Conservation (phyloP, 2,888 invertebrate species). For the Corbicula japonica region DNA sequence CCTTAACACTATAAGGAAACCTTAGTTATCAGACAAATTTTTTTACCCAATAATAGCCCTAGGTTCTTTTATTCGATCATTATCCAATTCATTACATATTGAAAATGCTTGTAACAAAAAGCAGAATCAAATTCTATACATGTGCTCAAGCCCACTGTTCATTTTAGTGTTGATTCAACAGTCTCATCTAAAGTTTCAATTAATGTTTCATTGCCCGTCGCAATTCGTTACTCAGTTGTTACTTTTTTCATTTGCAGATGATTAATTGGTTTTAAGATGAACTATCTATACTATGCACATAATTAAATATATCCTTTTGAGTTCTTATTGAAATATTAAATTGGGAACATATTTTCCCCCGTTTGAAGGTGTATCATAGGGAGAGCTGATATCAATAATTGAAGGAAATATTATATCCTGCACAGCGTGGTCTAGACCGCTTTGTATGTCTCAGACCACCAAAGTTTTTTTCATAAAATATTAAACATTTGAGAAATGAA, state of each 20-base stretch:
- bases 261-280: conserved; percentile 41
- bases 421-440: conserved; percentile 23
- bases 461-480: too few relatives aligned
- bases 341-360: conserved; percentile 4
- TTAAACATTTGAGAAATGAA: too few relatives aligned
- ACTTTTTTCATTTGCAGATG: conserved; percentile 22
- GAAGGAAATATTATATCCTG: conserved; percentile 12
- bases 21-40: too few relatives aligned
- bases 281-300: conserved; percentile 3
- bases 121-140: too few relatives aligned
- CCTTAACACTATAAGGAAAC: too few relatives aligned
- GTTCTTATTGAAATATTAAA: conserved; percentile 25
- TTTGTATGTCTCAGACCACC: conserved; percentile 21
- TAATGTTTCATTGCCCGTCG: conserved; percentile 8
- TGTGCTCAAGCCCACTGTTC: too few relatives aligned
- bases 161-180: too few relatives aligned
- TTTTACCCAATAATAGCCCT: too few relatives aligned
- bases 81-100: too few relatives aligned
- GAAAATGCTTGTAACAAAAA: too few relatives aligned
- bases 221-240: conserved; percentile 36
- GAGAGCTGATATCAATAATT: conserved; percentile 29
- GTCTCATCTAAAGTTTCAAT: too few relatives aligned
- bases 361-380: neutral
- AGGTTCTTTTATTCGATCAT: too few relatives aligned
- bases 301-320: conserved; percentile 21